A percentile compares a stretch with the other conserved stretches of the same genome.
Conservation (phyloP, 2,888 invertebrate genomes). For the Tridacna crocea region DNA sequence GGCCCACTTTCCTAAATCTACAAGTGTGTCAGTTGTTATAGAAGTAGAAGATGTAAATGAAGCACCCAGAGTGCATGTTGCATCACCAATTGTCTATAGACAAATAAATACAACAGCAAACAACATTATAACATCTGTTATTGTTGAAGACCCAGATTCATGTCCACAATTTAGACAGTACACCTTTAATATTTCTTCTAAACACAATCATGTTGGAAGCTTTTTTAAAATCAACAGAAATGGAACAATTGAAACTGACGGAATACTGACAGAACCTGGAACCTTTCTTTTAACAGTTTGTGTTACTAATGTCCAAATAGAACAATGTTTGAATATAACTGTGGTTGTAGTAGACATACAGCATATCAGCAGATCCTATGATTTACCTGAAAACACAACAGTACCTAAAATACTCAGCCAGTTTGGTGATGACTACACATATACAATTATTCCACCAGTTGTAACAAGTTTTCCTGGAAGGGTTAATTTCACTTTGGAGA, state of each 20-base stretch:
- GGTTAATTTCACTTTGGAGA: neutral
- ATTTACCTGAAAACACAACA: neutral
- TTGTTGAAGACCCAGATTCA: constrained; percentile 13
- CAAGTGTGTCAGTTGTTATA: constrained; percentile 1
- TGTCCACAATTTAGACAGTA: neutral
- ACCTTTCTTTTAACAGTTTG: neutral
- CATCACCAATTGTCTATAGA: neutral
- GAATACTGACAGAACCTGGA: neutral
- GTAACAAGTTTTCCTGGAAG: too few species aligned
- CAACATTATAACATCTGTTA: constrained; percentile 9
- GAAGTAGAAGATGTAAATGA: constrained; percentile 19
- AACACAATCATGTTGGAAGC: neutral
- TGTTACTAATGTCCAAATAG: neutral
- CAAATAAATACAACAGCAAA: constrained; percentile 16
- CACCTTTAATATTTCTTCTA: neutral
- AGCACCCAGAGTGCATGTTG: neutral
- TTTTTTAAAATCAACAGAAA: constrained; percentile 9
- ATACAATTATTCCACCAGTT: neutral
- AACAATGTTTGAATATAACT: neutral
- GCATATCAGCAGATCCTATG: neutral
- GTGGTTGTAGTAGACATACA: constrained; percentile 14
- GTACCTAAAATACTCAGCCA: neutral
- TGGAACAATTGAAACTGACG: neutral
- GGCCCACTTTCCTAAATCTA: constrained; percentile 14
- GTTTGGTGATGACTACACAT: constrained; percentile 3